Conservation (phyloP, 2,113 vertebrate genomes). For the Crypturellus undulatus region DNA sequence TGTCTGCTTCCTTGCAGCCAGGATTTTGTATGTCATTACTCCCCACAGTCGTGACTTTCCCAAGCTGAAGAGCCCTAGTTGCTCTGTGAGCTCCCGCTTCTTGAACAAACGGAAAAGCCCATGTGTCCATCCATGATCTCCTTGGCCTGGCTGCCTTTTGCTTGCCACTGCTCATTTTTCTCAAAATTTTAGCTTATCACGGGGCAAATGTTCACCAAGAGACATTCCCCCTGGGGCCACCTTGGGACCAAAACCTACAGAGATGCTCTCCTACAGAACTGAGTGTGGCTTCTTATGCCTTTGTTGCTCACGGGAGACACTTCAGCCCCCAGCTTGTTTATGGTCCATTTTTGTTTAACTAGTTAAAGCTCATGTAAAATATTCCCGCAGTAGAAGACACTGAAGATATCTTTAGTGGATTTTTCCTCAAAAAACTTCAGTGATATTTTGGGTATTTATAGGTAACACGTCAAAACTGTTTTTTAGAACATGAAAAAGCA, state of each 20-base stretch:
- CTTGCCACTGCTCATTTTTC: not conserved
- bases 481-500: not conserved
- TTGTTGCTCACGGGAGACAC: not conserved
- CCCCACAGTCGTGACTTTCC: not conserved
- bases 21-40: not conserved
- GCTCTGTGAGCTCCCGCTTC: not conserved
- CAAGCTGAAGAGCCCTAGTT: not conserved
- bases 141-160: not conserved
- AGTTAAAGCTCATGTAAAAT: not conserved
- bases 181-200: not conserved
- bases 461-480: fast-evolving
- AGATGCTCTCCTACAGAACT: not conserved
- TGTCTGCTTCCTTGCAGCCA: not conserved
- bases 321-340: not conserved
- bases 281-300: not conserved
- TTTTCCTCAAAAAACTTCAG: not conserved
- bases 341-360: not conserved
- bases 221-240: not conserved
- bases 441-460: not conserved
- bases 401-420: not conserved
- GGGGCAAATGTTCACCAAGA: not conserved
- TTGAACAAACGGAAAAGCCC: not conserved
- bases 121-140: not conserved
- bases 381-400: not conserved
- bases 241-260: not conserved